Evolutionary conservation across 2,888 invertebrate species (phyloP), one percentile per base, ranked within the genome.

Genomic region (Drosophila siamana): DNA sequence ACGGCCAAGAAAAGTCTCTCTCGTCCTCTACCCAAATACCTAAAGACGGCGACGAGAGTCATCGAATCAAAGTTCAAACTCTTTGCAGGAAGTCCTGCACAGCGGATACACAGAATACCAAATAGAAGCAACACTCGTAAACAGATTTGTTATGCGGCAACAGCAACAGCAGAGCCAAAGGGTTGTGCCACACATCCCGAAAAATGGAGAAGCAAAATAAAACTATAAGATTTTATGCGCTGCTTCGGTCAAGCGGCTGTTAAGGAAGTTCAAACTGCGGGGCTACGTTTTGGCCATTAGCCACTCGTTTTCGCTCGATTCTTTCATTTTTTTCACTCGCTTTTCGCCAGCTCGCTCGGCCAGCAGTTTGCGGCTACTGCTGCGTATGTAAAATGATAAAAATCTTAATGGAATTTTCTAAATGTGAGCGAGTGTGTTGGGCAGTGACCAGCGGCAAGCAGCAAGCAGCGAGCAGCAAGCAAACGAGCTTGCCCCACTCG

Each of bases 81-180:
- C 56, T 33, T 19, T 16, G 43, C 4, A 73, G 80, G 78, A 80
- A 69, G 71, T 77, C 59, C 62, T 54, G 61, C 61, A 4, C 55
- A 55, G 24, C 78, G 86, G 81, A 86, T 77, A 77, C 69, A 47
- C 54, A 69, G 22, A 47, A 71, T 68, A 79, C 84, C 4, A 22
- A 47, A 71, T 69, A 80, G 80, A 16, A 86, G n/a, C n/a, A 85
- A 81, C 87, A 54, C 41, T 54, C 41, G 52, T 54, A 89, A 88
- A 89, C 88, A 88, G 86, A 89, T 89, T 89, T 86, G 86, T 86
- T 88, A 88, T 89, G 88, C 86, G 70, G 75, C 86, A 81, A n/a
- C n/a, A n/a, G n/a, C n/a, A n/a, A n/a, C n/a, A n/a, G n/a, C n/a
- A n/a, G n/a, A n/a, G n/a, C n/a, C 81, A 33, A 56, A 56, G 52